Percentiles rank a stretch among this genome's conserved stretches.
phyloP scores from a whole-genome alignment of 2,797 vertebrate genomes.

The Orientallactaga sibirica region DNA sequence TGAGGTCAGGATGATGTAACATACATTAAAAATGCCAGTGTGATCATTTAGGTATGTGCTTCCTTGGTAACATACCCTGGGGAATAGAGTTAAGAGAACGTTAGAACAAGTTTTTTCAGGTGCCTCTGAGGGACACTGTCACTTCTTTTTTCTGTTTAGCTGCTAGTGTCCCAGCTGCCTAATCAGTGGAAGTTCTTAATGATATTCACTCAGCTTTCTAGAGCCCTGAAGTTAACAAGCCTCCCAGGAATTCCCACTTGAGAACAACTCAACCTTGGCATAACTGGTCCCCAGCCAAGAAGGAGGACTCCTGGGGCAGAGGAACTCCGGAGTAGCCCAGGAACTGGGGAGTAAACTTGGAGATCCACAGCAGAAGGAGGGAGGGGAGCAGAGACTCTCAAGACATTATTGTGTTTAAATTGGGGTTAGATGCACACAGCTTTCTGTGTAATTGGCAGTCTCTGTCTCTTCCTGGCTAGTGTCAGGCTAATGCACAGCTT shows the following conservation, averaged over 20 bases:
- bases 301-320: slow-evolving; percentile 45
- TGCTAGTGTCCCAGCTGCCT: slow-evolving; percentile 33
- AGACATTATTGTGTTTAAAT: slow-evolving; percentile 47
- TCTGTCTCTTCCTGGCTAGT: slow-evolving; percentile 22
- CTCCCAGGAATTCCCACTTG: slow-evolving; percentile 65
- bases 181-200: slow-evolving; percentile 76
- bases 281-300: slow-evolving; percentile 42
- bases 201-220: slow-evolving; percentile 46
- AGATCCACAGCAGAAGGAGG: not conserved
- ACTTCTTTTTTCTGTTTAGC: slow-evolving; percentile 24
- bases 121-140: slow-evolving; percentile 57
- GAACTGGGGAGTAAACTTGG: slow-evolving; percentile 26
- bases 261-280: slow-evolving; percentile 12
- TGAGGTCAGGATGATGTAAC: slow-evolving; percentile 22
- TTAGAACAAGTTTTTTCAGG: slow-evolving; percentile 50
- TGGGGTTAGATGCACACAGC: slow-evolving; percentile 16
- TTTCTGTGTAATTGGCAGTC: slow-evolving; percentile 9
- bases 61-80: not conserved
- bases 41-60: not conserved
- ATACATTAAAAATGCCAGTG: not conserved
- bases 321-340: not conserved
- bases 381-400: not conserved
- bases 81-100: slow-evolving; percentile 61
- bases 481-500: not conserved
- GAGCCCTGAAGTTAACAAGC: slow-evolving; percentile 70